A percentile compares a stretch with the other conserved stretches of the same genome.
Conservation (phyloP, 2,797 vertebrate species). For the Coreius guichenoti region DNA sequence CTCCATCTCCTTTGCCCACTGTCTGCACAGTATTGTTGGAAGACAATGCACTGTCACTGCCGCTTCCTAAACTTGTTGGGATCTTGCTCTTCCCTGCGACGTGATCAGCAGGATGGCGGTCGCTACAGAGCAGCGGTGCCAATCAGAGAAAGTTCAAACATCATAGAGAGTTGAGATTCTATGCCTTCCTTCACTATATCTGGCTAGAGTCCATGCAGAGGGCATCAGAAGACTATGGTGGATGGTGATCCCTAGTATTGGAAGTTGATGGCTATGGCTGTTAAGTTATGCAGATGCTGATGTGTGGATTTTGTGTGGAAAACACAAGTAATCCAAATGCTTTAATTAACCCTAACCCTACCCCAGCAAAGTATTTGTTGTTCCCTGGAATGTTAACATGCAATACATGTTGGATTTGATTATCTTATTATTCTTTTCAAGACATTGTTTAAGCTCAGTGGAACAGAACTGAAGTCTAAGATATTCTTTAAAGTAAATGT, state of each 20-base stretch:
- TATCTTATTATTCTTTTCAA: not conserved
- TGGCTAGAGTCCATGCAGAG: constrained; percentile 7
- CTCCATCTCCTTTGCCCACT: constrained; percentile 68
- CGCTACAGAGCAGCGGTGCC: constrained; percentile 69
- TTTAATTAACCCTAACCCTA: not conserved
- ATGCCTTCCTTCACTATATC: not conserved
- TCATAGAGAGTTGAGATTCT: constrained; percentile 23
- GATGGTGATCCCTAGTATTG: not conserved
- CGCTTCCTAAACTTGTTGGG: constrained; percentile 85
- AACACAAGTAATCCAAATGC: not conserved
- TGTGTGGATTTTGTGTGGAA: not conserved
- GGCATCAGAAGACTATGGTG: not conserved
- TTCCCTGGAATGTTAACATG: not conserved
- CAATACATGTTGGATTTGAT: not conserved
- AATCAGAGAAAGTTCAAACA: constrained; percentile 65
- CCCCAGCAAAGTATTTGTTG: not conserved
- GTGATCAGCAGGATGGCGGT: constrained; percentile 68
- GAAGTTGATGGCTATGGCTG: not conserved
- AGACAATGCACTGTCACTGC: constrained; percentile 79
- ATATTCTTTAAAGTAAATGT: not conserved
- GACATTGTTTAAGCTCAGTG: not conserved
- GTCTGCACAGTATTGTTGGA: constrained; percentile 76
- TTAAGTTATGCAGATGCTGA: not conserved
- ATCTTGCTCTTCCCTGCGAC: constrained; percentile 76
- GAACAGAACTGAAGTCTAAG: not conserved